Percentiles rank a stretch among this genome's conserved stretches.
These are phyloP conservation scores for Pogonomyrmex barbatus DNA, from an alignment of 1,140 invertebrate species.

Conservation along the genomic window DNA sequence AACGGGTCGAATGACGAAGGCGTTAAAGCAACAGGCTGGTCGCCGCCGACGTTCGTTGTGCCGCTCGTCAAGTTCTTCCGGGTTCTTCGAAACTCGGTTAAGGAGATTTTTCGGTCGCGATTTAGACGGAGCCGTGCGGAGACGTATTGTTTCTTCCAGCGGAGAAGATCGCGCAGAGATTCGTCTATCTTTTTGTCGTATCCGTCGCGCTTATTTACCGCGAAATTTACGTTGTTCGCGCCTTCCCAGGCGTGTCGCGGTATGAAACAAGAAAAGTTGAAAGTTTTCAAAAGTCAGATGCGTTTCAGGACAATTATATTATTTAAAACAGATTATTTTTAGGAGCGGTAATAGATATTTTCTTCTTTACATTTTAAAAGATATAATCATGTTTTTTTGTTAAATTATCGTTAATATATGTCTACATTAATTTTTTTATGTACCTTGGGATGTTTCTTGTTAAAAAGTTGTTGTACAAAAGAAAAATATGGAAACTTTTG, in stretches of 20 bases:
- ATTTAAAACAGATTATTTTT: background rate
- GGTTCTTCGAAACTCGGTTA: conserved; percentile 55
- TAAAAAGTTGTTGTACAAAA: background rate
- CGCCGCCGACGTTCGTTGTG: conserved; percentile 14
- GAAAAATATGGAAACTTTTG: background rate
- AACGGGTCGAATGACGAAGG: conserved; percentile 11
- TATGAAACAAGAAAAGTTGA: background rate
- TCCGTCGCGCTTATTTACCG: conserved; percentile 37
- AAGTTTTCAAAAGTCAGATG: background rate
- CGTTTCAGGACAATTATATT: background rate
- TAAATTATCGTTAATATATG: background rate
- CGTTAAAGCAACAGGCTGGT: conserved; percentile 57
- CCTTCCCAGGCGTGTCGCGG: background rate
- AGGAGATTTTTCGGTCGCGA: conserved; percentile 47
- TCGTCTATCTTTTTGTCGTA: background rate
- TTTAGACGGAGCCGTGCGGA: conserved; percentile 15
- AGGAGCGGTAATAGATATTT: background rate
- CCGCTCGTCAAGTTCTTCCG: conserved; percentile 43
- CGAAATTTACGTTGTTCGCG: conserved; percentile 32
- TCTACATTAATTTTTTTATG: background rate
- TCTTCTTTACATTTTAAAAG: background rate
- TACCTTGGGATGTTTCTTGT: background rate
- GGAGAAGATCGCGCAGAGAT: background rate
- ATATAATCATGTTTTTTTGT: background rate
- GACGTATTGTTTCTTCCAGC: conserved; percentile 17